Conservation (phyloP, 2,888 invertebrate genomes). For the Drosophila lutescens region DNA sequence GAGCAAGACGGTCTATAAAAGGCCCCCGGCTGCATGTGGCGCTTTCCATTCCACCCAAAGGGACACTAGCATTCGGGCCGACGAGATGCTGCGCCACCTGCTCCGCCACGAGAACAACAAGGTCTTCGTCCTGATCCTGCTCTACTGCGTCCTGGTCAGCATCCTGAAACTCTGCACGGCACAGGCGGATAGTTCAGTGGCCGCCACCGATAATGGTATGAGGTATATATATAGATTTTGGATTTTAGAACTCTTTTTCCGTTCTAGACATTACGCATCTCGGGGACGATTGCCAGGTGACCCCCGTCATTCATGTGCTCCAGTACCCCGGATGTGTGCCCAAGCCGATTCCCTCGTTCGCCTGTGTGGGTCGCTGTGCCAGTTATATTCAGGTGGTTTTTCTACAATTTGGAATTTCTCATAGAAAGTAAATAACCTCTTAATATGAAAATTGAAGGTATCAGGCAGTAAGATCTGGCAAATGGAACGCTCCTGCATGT, state of each 20-base stretch:
- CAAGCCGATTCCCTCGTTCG: constrained; percentile 96
- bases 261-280: constrained; percentile 80
- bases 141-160: constrained; percentile 66
- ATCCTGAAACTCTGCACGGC: constrained; percentile 61
- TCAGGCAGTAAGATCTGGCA: constrained; percentile 98
- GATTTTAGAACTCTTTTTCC: not conserved
- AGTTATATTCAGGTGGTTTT: constrained; percentile 94
- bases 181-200: constrained; percentile 60
- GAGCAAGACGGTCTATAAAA: constrained; percentile 56
- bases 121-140: constrained; percentile 60
- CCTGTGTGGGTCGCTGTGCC: constrained; percentile 95
- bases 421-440: not conserved
- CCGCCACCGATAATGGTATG: constrained; percentile 70
- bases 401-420: no score
- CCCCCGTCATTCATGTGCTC: constrained; percentile 95
- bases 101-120: constrained; percentile 58
- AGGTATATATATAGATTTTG: not conserved
- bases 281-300: constrained; percentile 93
- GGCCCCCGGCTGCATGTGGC: constrained; percentile 22
- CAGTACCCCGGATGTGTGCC: constrained; percentile 96
- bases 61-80: constrained; percentile 21
- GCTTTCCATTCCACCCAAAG: constrained; percentile 51
- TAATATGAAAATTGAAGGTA: constrained; percentile 86
- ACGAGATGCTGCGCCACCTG: constrained; percentile 64
- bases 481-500: constrained; percentile 97